phyloP scores from a whole-genome alignment of 2,888 invertebrate species.

The Drosophila anomalata region DNA sequence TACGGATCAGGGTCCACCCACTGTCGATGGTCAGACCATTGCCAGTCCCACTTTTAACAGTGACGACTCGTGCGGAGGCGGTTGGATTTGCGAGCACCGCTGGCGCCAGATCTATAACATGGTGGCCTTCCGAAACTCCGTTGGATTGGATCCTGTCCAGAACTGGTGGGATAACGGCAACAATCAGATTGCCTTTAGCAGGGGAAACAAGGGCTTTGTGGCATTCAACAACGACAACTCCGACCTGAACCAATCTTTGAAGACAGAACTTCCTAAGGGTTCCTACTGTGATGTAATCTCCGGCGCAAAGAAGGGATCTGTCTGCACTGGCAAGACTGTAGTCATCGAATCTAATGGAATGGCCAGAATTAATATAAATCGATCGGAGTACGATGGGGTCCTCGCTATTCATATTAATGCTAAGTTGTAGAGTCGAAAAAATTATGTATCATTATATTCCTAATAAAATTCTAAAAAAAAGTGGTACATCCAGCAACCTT shows the following conservation, averaged over 20 bases:
- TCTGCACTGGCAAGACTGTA: background rate
- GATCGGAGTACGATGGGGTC: background rate
- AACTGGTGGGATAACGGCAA: constrained; percentile 93
- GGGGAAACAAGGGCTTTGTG: constrained; percentile 86
- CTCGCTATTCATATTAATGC: background rate
- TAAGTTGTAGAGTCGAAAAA: background rate
- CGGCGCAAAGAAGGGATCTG: background rate
- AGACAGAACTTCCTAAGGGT: background rate
- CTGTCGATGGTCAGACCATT: constrained; percentile 85
- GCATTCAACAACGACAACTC: constrained; percentile 1
- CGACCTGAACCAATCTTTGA: background rate
- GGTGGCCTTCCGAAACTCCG: constrained; percentile 90
- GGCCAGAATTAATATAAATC: background rate
- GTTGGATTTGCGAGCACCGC: constrained; percentile 94
- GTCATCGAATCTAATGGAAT: background rate
- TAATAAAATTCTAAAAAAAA: background rate
- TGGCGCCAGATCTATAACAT: constrained; percentile 85
- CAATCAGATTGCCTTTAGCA: constrained; percentile 93
- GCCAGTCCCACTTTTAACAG: constrained; percentile 83
- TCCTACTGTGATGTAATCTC: background rate
- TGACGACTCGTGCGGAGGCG: constrained; percentile 86
- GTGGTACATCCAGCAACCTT: background rate
- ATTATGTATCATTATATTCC: background rate
- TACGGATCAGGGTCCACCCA: constrained; percentile 88
- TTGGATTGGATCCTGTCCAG: constrained; percentile 85